Conservation (phyloP, 2,888 invertebrate species). For the Rhyacophila evoluta region DNA sequence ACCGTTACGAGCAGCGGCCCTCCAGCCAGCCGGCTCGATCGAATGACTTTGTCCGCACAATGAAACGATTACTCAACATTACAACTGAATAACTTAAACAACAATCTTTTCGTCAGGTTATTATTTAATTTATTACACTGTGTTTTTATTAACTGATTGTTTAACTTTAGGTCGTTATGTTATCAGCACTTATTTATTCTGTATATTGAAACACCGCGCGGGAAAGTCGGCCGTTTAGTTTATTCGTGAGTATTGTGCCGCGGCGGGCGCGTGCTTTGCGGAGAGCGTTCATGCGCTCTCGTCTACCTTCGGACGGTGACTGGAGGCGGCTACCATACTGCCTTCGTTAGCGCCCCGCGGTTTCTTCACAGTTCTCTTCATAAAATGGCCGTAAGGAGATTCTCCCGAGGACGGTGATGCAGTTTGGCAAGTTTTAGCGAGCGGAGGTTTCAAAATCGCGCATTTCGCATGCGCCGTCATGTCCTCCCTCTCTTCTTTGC, state of each 20-base stretch:
- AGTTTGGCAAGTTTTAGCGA: conserved; percentile 45
- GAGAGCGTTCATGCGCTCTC: conserved; percentile 40
- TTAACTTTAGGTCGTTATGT: background rate
- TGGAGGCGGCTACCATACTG: conserved; percentile 29
- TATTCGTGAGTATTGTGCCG: background rate
- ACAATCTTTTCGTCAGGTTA: background rate
- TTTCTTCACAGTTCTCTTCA: conserved; percentile 19
- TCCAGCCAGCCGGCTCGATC: background rate
- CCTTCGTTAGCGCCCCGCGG: background rate
- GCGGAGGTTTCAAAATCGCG: conserved; percentile 31
- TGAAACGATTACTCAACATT: background rate
- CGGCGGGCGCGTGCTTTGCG: conserved; percentile 25
- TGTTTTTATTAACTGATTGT: background rate
- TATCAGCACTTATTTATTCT: background rate
- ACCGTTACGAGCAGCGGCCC: background rate
- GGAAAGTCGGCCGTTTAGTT: background rate
- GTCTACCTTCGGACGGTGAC: conserved; percentile 48
- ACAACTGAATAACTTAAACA: background rate
- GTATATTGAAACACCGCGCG: background rate
- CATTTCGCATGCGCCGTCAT: conserved; percentile 1
- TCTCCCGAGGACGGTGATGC: conserved; percentile 42
- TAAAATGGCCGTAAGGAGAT: conserved; percentile 4
- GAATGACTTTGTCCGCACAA: conserved; percentile 1
- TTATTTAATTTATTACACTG: background rate
- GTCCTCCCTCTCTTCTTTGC: background rate